Conservation (phyloP, 2,888 invertebrate genomes). For the Smittia sp. region DNA sequence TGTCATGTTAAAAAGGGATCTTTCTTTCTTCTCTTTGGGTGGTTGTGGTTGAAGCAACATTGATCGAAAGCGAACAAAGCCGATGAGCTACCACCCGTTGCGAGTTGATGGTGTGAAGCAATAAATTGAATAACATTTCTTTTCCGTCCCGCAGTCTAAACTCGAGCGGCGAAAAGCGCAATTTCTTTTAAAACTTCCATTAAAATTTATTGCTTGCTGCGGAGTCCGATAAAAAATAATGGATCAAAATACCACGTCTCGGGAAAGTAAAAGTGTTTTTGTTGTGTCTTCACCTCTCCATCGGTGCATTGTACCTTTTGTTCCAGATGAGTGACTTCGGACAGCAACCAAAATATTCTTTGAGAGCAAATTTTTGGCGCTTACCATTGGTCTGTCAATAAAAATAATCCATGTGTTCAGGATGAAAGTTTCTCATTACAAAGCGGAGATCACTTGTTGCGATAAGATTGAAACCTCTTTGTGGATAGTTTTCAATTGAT, state of each 20-base stretch:
- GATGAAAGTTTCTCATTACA: too few relatives aligned
- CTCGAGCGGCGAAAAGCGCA: not conserved
- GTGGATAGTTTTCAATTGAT: too few relatives aligned
- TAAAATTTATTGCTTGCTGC: constrained; percentile 25
- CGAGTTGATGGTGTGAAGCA: constrained; percentile 27
- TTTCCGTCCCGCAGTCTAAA: not conserved
- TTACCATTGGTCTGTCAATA: too few relatives aligned
- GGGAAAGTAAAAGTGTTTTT: constrained; percentile 34
- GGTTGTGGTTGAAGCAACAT: constrained; percentile 11
- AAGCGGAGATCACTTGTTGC: too few relatives aligned
- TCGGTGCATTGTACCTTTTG: too few relatives aligned
- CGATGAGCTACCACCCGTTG: constrained; percentile 22
- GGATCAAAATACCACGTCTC: not conserved
- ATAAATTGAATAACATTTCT: constrained; percentile 20
- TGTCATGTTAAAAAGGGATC: not conserved
- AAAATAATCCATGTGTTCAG: too few relatives aligned
- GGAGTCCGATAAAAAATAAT: constrained; percentile 16
- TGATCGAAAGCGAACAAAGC: constrained; percentile 7
- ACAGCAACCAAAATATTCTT: too few relatives aligned
- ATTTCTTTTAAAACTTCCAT: not conserved
- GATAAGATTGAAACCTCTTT: too few relatives aligned
- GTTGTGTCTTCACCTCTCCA: too few relatives aligned
- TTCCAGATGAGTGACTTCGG: too few relatives aligned
- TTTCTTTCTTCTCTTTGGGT: not conserved
- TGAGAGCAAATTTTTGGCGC: too few relatives aligned